phyloP scores from a whole-genome alignment of 2,888 invertebrate genomes.

The Euproctis similis region DNA sequence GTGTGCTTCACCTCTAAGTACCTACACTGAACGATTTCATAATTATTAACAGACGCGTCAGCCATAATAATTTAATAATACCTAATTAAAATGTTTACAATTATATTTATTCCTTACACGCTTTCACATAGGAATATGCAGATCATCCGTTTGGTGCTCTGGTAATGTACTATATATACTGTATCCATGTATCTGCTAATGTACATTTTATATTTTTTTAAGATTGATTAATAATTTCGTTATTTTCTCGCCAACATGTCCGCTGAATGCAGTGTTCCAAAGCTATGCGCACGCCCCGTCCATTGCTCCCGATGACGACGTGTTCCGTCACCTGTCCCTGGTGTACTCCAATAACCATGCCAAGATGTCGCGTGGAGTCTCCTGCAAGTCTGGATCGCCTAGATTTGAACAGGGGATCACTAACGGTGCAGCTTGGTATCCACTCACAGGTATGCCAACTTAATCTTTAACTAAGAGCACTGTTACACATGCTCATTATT shows the following conservation, averaged over 20 bases:
- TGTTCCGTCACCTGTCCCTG: slow-evolving; percentile 89
- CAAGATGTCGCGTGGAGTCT: slow-evolving; percentile 90
- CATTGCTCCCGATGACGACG: slow-evolving; percentile 93
- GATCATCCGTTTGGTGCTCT: slow-evolving; percentile 83
- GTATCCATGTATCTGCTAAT: neutral
- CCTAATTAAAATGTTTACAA: too few relatives aligned
- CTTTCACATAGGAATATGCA: slow-evolving; percentile 81
- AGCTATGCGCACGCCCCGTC: slow-evolving; percentile 88
- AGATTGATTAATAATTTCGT: slow-evolving; percentile 10
- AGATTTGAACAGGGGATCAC: slow-evolving; percentile 93
- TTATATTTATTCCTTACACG: slow-evolving; percentile 36
- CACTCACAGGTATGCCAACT: slow-evolving; percentile 86
- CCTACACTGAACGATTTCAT: too few relatives aligned
- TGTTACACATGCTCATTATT: too few relatives aligned
- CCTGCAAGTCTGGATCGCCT: slow-evolving; percentile 84
- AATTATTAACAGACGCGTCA: too few relatives aligned
- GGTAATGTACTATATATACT: slow-evolving; percentile 69
- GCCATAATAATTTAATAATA: too few relatives aligned
- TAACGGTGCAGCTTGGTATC: slow-evolving; percentile 96
- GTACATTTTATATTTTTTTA: neutral
- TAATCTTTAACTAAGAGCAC: too few relatives aligned
- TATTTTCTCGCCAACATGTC: slow-evolving; percentile 63
- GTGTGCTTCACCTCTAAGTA: too few relatives aligned
- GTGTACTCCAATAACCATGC: slow-evolving; percentile 91
- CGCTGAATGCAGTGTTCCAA: slow-evolving; percentile 87